Base-by-base conservation (phyloP, 2,888 invertebrate genomes). In the Drosophila infuscata region DNA sequence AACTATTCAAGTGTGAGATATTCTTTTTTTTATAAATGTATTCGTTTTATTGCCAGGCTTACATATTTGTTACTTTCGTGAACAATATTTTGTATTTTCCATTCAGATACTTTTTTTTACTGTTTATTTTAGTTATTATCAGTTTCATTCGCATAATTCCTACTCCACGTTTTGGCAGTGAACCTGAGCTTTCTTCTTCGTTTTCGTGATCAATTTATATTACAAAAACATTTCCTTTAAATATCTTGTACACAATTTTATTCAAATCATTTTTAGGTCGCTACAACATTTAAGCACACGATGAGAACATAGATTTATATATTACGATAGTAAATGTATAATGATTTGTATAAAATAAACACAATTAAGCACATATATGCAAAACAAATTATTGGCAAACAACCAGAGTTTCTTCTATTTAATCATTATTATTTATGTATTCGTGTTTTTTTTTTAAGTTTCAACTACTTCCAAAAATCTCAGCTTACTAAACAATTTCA, bases 121-220 rank as follows among this genome's bases (percentile, higher is more conserved):
- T 67, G 64, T 66, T 75, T 70, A 70, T 70, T 72, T 71, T 33
- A 67, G 57, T 70, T 69, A 61, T 70, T 46, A 49, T 52, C 64
- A 61, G 51, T 66, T 74, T 69, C 61, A 76, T 76, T 74, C 83
- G 81, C 81, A 70, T 65, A 63, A 74, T 72, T 84, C 90, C 78
- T 80, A 76, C 87, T 90, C 88, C 89, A 88, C 90, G 85, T 88
- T 92, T 92, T 92, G 91, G 91, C 91, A 91, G 91, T 91, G 91
- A 91, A 91, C 92, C 92, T 92, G 92, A 91, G 91, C 92, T 91
- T 89, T 81, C 88, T 79, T 81, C 73, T 89, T 86, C 81, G 76
- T 81, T 81, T 78, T 71, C 82, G 76, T 82, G 78, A 81, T 81
- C 73, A 81, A 76, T 82, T 81, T 80, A 70, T 60, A 78, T 88